Evolutionary conservation across 2,113 vertebrate species (phyloP).

Genomic region (Syrmaticus mikado): DNA sequence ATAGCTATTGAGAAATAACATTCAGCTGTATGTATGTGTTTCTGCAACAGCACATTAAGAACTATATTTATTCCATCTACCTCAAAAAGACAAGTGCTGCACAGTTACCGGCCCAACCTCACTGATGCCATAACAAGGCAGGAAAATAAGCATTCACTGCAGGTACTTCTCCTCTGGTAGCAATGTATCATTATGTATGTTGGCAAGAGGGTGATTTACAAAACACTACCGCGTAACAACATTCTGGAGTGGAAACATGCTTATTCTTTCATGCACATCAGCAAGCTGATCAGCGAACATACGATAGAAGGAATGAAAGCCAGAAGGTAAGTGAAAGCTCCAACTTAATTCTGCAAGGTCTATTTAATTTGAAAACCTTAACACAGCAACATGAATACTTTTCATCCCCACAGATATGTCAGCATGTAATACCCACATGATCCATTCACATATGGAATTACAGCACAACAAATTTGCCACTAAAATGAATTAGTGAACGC

Average conservation of each 20-base stretch:
- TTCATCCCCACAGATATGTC: not conserved
- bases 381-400: not conserved
- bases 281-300: not conserved
- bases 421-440: not conserved
- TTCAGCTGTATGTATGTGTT: slow-evolving; percentile 54
- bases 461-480: not conserved
- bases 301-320: slow-evolving; percentile 10
- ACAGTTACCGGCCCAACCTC: slow-evolving; percentile 33
- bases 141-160: slow-evolving; percentile 59
- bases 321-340: slow-evolving; percentile 29
- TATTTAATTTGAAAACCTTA: slow-evolving; percentile 9
- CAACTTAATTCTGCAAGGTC: not conserved
- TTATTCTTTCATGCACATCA: slow-evolving; percentile 41
- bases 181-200: slow-evolving; percentile 34
- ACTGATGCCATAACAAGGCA: slow-evolving; percentile 16
- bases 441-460: not conserved
- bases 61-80: slow-evolving; percentile 54
- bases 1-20: slow-evolving; percentile 38
- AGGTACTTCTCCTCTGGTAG: slow-evolving; percentile 67
- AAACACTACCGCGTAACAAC: slow-evolving; percentile 18
- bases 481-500: not conserved
- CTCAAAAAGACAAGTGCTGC: slow-evolving; percentile 52
- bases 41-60: slow-evolving; percentile 33
- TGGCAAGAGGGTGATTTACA: slow-evolving; percentile 58
- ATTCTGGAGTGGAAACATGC: slow-evolving; percentile 39